Base-by-base conservation (phyloP, 2,113 vertebrate species). In the Scalopus aquaticus region DNA sequence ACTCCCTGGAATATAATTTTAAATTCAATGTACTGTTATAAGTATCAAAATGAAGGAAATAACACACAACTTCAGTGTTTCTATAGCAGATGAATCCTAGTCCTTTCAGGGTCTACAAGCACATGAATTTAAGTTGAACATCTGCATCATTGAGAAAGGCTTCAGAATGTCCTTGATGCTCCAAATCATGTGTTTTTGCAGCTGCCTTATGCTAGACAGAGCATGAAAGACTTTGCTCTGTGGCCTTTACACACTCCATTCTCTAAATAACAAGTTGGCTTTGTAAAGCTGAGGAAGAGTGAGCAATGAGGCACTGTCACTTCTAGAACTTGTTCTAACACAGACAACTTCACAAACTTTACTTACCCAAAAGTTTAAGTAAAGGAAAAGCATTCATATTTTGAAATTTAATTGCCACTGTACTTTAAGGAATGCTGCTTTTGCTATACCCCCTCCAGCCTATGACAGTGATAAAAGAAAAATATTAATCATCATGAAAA, bases 141-240 rank as follows among this genome's bases (percentile, higher is more conserved):
- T 95, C 92, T 90, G 78, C 81, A 84, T 30, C 67, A 28, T 62
- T 16, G 24, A 78, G 64, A 35, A 93, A 84, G 80, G 37, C 73
- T 76, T 60, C 54, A 86, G 85, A 64, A 78, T 44, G 10, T 81
- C 86, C 83, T 93, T 56, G 9, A 7, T 49, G 76, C 44, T 76
- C 7, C 17, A 9, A 81, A 62, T 58, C 46, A 89, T 96, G 86
- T 96, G 37, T 88, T 95, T 46, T 88, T 76, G 69, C 51, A 96
- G 35, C 49, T 97, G 81, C 35, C 28, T 89, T 95, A 91, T 30
- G 78, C 67, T 88, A 95, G 42, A 46, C 51, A 96, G 24, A 96
- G 92, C 32, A 87, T 85, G 46, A 97, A 74, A 92, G 78, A 79
- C 81, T 95, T 90, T 89, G 32, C 87, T 95, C 82, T n/a, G 3